Conservation (phyloP, 2,113 vertebrate species). For the Phaethon lepturus region DNA sequence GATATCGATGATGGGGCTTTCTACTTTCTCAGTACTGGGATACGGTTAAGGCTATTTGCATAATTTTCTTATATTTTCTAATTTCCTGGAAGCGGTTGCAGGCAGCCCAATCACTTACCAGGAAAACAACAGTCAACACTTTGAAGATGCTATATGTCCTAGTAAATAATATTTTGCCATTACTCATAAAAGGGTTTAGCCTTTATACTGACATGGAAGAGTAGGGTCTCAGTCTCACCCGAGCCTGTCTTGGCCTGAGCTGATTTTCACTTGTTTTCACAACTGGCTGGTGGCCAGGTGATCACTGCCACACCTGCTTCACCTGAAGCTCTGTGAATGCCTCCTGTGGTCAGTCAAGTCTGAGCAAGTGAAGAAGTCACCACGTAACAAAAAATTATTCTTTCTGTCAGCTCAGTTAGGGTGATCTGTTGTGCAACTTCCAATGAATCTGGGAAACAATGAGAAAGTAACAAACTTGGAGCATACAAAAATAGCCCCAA, state of each 20-base stretch:
- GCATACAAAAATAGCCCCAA: neutral
- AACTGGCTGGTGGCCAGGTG: neutral
- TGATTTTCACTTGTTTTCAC: neutral
- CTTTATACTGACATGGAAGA: neutral
- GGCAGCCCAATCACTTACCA: fast-evolving
- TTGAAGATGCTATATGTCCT: neutral
- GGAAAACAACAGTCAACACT: neutral
- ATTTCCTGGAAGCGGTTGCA: neutral
- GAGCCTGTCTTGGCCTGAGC: neutral
- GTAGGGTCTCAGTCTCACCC: neutral
- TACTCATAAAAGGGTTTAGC: neutral
- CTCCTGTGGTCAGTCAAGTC: neutral
- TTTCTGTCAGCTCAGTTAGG: neutral
- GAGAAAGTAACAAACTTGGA: neutral
- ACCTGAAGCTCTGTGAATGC: neutral
- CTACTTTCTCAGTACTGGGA: neutral
- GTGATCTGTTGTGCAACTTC: neutral
- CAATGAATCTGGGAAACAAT: neutral
- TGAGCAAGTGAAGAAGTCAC: neutral
- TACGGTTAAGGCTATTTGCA: neutral
- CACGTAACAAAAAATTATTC: neutral
- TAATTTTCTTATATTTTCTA: neutral
- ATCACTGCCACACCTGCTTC: neutral
- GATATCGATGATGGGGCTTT: neutral
- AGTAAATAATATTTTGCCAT: neutral